Base-by-base conservation (phyloP, 2,797 vertebrate species). In the Hipposideros larvatus region DNA sequence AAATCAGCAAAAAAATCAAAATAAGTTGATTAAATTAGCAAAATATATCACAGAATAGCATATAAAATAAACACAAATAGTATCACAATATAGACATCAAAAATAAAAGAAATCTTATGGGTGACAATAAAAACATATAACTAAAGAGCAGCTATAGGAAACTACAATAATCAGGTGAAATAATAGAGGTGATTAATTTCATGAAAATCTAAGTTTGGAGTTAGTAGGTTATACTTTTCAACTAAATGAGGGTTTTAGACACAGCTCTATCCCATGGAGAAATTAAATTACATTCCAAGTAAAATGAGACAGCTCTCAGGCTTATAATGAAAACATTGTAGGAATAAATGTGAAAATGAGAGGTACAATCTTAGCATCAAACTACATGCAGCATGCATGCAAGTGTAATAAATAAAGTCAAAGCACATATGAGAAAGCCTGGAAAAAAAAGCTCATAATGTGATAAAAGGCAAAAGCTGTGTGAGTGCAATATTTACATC, bases 251-350 rank as follows among this genome's bases (percentile, higher is more conserved):
- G 24, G 18, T 11, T 83, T 95, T 87, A 19, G 14, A 87, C 41
- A 84, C 9, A 43, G 1, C 85, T 94, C 31, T 2, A 9, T 65
- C 84, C 43, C 6, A 24, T 18, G 15, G 37, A 46, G 46, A 95
- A 87, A 51, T 87, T 90, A 79, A 80, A 28, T 90, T 70, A 77
- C 24, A 74, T 61, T 92, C 46, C 18, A 59, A 46, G 87, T 90
- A 15, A 92, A 92, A 73, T 41, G n/a, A 84, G 31, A 34, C 10
- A 4, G 28, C 37, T 55, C 51, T 5, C 61, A 75, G 51, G 21
- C 13, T 74, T 66, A 37, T 26, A 46, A 15, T 63, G 46, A 61
- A 79, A 41, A 87, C 46, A 8, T 31, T 55, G 24, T n/a, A 37
- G 65, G 88, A 74, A 70, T 4, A 7, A 46, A 55, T 11, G 55